A percentile compares a stretch with the other conserved stretches of the same genome.
Evolutionary conservation across 2,888 invertebrate species (phyloP).

Genomic region (Megaustenia siamemsis): DNA sequence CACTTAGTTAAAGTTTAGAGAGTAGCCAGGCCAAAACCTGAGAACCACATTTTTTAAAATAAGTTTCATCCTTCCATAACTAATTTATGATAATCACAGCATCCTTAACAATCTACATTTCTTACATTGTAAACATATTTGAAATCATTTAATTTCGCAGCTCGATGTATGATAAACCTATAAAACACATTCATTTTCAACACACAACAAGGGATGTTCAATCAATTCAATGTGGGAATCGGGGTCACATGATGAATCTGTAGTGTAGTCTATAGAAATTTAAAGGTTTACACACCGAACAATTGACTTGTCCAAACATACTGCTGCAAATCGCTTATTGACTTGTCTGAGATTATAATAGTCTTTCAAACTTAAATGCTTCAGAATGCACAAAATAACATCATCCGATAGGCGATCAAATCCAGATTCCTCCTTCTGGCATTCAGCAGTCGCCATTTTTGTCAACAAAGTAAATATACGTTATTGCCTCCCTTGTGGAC

Average conservation of each 20-base stretch:
- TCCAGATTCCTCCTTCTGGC: conserved; percentile 42
- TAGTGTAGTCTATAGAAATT: neutral
- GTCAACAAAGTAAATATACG: conserved; percentile 39
- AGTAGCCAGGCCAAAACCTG: no score
- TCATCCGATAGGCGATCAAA: conserved; percentile 66
- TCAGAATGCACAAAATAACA: conserved; percentile 68
- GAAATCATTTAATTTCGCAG: no score
- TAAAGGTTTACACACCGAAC: conserved; percentile 30
- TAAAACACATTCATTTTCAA: no score
- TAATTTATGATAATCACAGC: no score
- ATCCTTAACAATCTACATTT: no score
- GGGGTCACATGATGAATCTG: neutral
- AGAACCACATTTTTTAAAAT: no score
- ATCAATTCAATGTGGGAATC: neutral
- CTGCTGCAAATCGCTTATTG: conserved; percentile 49
- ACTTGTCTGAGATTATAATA: conserved; percentile 45
- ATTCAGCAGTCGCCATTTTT: conserved; percentile 52
- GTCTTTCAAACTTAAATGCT: conserved; percentile 58
- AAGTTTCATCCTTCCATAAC: no score
- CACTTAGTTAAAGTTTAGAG: no score
- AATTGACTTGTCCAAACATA: conserved; percentile 52
- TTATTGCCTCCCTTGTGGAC: conserved; percentile 37
- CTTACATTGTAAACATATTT: no score
- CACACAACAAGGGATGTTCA: no score
- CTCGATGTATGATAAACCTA: no score